phyloP scores from a whole-genome alignment of 2,888 invertebrate genomes.

The Hemaris fuciformis region DNA sequence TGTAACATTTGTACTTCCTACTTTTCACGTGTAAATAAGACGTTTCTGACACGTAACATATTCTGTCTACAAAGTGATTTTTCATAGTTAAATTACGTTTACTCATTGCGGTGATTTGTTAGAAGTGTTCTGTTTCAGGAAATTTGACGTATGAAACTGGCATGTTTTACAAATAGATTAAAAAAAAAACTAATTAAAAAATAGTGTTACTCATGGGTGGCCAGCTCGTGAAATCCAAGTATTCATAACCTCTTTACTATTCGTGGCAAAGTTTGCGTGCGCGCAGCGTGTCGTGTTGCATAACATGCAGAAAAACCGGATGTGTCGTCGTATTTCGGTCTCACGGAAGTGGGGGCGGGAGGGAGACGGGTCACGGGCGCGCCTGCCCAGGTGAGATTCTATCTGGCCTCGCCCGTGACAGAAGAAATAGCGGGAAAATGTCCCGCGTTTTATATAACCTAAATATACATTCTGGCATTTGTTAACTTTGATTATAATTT shows the following conservation, averaged over 20 bases:
- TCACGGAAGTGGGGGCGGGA: constrained; percentile 15
- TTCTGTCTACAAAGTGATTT: background rate
- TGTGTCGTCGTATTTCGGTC: constrained; percentile 35
- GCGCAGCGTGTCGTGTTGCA: constrained; percentile 19
- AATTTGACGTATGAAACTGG: too few relatives aligned
- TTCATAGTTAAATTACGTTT: too few relatives aligned
- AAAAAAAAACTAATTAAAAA: too few relatives aligned
- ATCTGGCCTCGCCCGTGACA: constrained; percentile 32
- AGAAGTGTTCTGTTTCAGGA: too few relatives aligned
- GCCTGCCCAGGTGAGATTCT: constrained; percentile 34
- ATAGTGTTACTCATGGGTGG: background rate
- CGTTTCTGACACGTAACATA: constrained; percentile 29
- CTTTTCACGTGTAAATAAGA: constrained; percentile 22
- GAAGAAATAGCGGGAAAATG: constrained; percentile 35
- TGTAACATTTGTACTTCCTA: constrained; percentile 22
- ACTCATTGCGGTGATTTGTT: too few relatives aligned
- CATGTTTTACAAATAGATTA: too few relatives aligned
- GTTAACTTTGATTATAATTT: constrained; percentile 33
- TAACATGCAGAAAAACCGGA: constrained; percentile 27
- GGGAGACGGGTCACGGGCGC: constrained; percentile 39
- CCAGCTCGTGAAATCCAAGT: constrained; percentile 20
- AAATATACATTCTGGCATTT: constrained; percentile 12
- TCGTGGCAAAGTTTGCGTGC: background rate
- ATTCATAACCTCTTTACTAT: constrained; percentile 22
- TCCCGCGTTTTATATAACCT: constrained; percentile 32